Conservation (phyloP, 2,797 vertebrate genomes). For the Acanthornis magna region DNA sequence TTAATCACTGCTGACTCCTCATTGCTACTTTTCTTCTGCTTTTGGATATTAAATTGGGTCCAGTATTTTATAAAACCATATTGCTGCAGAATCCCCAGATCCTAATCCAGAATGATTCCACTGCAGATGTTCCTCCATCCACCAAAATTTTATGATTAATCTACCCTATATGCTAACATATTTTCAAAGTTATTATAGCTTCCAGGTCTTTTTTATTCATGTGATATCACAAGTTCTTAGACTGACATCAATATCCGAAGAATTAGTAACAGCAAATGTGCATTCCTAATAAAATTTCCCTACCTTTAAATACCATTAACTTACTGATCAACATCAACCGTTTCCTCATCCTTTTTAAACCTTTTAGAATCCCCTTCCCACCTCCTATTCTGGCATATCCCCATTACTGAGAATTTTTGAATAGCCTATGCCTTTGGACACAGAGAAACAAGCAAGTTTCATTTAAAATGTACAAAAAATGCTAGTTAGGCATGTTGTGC, state of each 20-base stretch:
- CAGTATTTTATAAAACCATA: not conserved
- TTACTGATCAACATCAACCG: not conserved
- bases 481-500: not conserved
- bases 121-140: not conserved
- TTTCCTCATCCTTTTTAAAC: not conserved
- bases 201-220: not conserved
- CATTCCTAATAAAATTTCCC: not conserved
- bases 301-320: not conserved
- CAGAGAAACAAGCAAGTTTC: not conserved
- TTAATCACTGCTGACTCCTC: not conserved
- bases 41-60: not conserved
- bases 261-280: not conserved
- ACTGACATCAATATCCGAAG: not conserved
- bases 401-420: not conserved
- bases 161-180: not conserved
- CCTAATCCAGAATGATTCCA: not conserved
- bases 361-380: not conserved
- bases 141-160: not conserved
- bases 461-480: not conserved
- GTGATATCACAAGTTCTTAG: not conserved
- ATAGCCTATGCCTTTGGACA: not conserved
- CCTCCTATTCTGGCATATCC: not conserved
- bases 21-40: not conserved
- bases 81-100: not conserved
- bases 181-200: not conserved